Evolutionary conservation across 1,140 invertebrate genomes (phyloP).

Genomic region (Philotrypesis tridentata): DNA sequence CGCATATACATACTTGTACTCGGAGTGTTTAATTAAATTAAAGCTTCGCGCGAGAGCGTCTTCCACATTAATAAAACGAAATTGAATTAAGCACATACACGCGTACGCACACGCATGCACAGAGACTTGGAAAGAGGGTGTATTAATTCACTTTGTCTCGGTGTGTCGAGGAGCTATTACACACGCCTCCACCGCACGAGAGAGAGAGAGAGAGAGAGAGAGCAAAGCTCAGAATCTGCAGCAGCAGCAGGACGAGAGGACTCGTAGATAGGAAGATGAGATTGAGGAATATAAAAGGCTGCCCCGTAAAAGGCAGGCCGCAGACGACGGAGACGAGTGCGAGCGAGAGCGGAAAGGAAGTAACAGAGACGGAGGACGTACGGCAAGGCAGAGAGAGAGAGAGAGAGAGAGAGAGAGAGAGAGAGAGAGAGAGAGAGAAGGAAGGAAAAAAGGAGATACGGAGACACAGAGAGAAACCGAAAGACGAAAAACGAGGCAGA

Average conservation of each 20-base stretch:
- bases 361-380: slow-evolving; percentile 18
- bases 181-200: neutral
- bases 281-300: slow-evolving; percentile 49
- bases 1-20: neutral
- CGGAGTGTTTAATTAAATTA: neutral
- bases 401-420: slow-evolving; percentile 24
- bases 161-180: neutral
- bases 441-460: neutral
- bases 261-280: slow-evolving; percentile 47
- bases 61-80: neutral
- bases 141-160: slow-evolving; percentile 55
- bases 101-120: too few species aligned
- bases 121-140: too few species aligned
- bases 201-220: too few species aligned
- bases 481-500: too few species aligned
- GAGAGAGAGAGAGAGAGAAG: slow-evolving; percentile 19
- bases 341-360: slow-evolving; percentile 36
- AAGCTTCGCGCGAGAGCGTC: neutral
- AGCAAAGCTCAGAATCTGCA: neutral
- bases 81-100: too few species aligned
- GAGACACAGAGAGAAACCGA: slow-evolving; percentile 30
- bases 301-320: slow-evolving; percentile 49
- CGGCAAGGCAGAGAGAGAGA: slow-evolving; percentile 32
- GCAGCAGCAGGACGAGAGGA: neutral
- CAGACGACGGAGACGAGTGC: slow-evolving; percentile 7